phyloP scores from a whole-genome alignment of 2,888 invertebrate species.

The Colostygia pectinataria region DNA sequence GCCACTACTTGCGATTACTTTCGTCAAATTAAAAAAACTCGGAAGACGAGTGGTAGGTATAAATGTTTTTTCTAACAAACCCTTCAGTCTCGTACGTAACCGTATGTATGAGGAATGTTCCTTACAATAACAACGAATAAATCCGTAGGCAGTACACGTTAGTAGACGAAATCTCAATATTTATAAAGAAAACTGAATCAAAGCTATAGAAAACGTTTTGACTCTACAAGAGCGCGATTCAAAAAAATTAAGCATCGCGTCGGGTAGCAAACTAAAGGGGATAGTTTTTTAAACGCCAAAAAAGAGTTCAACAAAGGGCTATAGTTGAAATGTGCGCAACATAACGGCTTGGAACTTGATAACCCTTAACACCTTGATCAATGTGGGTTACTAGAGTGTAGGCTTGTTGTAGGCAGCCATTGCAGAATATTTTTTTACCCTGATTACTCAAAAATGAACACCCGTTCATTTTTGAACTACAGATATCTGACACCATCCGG shows the following conservation, averaged over 20 bases:
- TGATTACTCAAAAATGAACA: constrained; percentile 67
- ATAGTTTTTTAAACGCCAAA: constrained; percentile 53
- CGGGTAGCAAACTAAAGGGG: constrained; percentile 51
- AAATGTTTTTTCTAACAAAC: too few species aligned
- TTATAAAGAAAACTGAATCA: too few species aligned
- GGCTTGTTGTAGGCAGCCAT: constrained; percentile 59
- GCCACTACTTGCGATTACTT: too few species aligned
- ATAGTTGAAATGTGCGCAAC: constrained; percentile 51
- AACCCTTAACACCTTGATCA: constrained; percentile 77
- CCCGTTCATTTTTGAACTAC: constrained; percentile 55
- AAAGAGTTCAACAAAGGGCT: constrained; percentile 66
- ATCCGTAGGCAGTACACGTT: too few species aligned
- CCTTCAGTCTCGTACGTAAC: too few species aligned
- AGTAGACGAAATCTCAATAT: too few species aligned
- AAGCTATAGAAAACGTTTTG: neutral
- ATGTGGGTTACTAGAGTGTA: constrained; percentile 78
- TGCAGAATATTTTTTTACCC: constrained; percentile 62
- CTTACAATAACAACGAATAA: too few species aligned
- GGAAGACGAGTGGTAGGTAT: too few species aligned
- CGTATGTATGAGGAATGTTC: too few species aligned
- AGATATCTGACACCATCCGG: constrained; percentile 74
- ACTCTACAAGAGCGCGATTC: constrained; percentile 1
- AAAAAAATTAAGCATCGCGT: constrained; percentile 37
- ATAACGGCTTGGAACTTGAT: constrained; percentile 78
- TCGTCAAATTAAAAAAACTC: too few species aligned